Percentiles rank a stretch among this genome's conserved stretches.
Conservation (phyloP, 2,888 invertebrate species). For the Keiferia lycopersicella region DNA sequence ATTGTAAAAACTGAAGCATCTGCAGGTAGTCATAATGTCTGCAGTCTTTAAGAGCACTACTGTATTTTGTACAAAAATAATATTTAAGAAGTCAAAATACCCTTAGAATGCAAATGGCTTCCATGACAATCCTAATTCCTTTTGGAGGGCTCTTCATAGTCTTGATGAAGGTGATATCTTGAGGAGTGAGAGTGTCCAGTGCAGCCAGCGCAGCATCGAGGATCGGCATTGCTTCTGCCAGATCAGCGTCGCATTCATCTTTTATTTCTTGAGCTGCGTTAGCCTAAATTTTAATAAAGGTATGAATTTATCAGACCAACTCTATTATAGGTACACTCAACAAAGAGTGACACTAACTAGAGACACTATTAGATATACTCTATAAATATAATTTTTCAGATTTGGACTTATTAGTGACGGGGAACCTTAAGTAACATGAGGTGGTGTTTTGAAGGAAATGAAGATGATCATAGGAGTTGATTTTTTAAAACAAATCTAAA, state of each 20-base stretch:
- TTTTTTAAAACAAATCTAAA: too few relatives aligned
- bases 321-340: too few relatives aligned
- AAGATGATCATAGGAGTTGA: too few relatives aligned
- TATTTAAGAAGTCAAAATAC: slow-evolving; percentile 54
- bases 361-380: too few relatives aligned
- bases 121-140: slow-evolving; percentile 95
- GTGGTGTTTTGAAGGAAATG: too few relatives aligned
- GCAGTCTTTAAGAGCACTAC: too few relatives aligned
- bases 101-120: slow-evolving; percentile 96
- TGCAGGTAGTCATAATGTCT: too few relatives aligned
- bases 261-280: slow-evolving; percentile 91
- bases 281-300: slow-evolving; percentile 61
- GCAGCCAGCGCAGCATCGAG: slow-evolving; percentile 93
- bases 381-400: too few relatives aligned
- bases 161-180: slow-evolving; percentile 95
- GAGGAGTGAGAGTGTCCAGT: slow-evolving; percentile 92
- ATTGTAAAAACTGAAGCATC: too few relatives aligned
- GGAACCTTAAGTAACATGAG: too few relatives aligned
- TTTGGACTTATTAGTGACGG: not conserved
- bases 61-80: not conserved
- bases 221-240: slow-evolving; percentile 96
- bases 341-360: too few relatives aligned
- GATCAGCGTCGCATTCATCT: slow-evolving; percentile 94
- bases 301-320: not conserved
- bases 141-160: slow-evolving; percentile 98